Conservation (phyloP, 2,113 vertebrate species). For the Dunckerocampus dactyliophorus region DNA sequence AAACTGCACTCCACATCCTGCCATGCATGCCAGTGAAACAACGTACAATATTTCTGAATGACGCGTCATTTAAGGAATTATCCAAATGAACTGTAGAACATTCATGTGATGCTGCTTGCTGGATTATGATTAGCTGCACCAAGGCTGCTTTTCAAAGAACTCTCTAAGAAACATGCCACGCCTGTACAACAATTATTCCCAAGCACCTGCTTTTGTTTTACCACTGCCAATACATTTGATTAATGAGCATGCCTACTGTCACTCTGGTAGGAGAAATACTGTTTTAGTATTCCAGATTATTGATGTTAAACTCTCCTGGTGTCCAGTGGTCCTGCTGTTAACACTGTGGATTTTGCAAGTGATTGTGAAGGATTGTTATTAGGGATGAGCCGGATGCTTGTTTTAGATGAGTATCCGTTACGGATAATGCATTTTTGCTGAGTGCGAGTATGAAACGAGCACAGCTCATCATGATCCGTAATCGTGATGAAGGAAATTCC, state of each 20-base stretch:
- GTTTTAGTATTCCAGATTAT: not conserved
- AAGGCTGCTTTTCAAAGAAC: conserved; percentile 28
- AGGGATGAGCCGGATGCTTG: too few species aligned
- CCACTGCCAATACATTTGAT: conserved; percentile 31
- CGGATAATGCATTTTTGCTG: too few species aligned
- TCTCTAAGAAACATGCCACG: conserved; percentile 3
- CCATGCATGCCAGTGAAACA: conserved; percentile 18
- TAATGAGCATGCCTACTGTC: conserved; percentile 28
- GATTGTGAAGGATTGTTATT: not conserved
- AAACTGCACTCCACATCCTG: conserved; percentile 20
- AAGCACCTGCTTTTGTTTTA: conserved; percentile 16
- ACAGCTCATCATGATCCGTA: too few species aligned
- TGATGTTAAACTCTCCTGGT: not conserved
- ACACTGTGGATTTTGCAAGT: not conserved
- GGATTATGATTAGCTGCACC: conserved; percentile 24
- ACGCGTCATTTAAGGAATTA: conserved; percentile 25
- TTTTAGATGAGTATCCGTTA: too few species aligned
- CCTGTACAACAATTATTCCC: conserved; percentile 17
- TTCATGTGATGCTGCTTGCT: conserved; percentile 21
- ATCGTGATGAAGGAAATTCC: too few species aligned
- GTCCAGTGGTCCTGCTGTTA: not conserved
- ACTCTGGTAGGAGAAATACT: conserved; percentile 19
- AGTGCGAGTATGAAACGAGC: too few species aligned
- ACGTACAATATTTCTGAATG: conserved; percentile 6
- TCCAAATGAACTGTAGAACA: conserved; percentile 14